Conservation (phyloP, 2,797 vertebrate genomes). For the Rousettus madagascariensis region DNA sequence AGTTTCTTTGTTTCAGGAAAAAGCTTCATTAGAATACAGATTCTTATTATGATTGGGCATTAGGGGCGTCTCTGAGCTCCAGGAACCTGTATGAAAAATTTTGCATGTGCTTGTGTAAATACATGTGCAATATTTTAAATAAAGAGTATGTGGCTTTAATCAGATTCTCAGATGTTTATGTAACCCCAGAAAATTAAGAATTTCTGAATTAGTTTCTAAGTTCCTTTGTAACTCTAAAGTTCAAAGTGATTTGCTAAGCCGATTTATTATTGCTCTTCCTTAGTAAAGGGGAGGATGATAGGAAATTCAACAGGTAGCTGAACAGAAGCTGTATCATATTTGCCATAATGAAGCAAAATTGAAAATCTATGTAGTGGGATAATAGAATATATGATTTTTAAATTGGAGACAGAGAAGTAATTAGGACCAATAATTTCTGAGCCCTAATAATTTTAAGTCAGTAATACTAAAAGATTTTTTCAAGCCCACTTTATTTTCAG, state of each 20-base stretch:
- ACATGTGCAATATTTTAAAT: background rate
- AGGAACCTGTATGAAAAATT: background rate
- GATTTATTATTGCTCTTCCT: conserved; percentile 34
- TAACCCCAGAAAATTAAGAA: background rate
- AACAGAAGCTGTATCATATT: background rate
- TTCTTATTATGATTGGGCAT: background rate
- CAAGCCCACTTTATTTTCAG: background rate
- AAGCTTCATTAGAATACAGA: background rate
- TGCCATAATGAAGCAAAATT: background rate
- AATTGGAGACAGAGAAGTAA: conserved; percentile 31
- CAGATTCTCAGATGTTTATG: background rate
- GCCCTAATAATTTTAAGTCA: background rate
- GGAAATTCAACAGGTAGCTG: conserved; percentile 10
- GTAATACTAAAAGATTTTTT: conserved; percentile 12
- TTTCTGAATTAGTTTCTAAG: background rate
- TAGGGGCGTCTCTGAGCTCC: background rate
- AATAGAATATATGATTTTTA: conserved; percentile 11
- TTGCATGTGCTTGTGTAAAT: background rate
- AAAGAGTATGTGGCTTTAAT: background rate
- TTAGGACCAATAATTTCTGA: background rate
- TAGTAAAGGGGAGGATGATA: background rate
- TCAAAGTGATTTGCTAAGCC: conserved; percentile 36
- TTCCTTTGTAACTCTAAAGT: background rate
- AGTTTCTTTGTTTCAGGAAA: background rate
- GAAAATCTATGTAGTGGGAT: conserved; percentile 33